Evolutionary conservation across 2,888 invertebrate species (phyloP).

Genomic region (Ichneumon xanthorius): DNA sequence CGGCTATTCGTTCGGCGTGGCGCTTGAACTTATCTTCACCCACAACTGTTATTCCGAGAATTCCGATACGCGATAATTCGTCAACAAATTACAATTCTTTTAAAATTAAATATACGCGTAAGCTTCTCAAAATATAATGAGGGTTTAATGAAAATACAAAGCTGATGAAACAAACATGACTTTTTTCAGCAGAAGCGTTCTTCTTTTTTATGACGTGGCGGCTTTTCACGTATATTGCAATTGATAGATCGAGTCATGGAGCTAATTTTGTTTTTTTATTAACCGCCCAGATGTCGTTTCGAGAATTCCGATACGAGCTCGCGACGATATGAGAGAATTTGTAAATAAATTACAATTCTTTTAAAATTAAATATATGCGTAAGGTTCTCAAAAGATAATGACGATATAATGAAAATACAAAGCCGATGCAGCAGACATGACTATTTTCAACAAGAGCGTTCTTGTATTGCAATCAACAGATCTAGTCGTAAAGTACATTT

Average conservation of each 20-base stretch:
- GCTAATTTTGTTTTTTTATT: no score
- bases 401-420: background rate
- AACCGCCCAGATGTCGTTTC: no score
- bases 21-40: background rate
- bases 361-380: background rate
- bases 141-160: background rate
- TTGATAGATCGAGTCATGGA: background rate
- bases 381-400: background rate
- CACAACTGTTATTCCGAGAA: background rate
- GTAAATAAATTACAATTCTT: no score
- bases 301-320: background rate
- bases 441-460: background rate
- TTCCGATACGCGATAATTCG: background rate
- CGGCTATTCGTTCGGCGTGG: background rate
- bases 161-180: no score
- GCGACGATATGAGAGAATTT: no score
- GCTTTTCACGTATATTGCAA: background rate
- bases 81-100: slow-evolving; percentile 17
- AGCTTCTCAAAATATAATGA: slow-evolving; percentile 6
- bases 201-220: background rate
- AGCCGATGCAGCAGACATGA: no score
- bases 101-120: background rate
- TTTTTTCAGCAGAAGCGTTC: background rate
- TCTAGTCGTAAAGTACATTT: no score
- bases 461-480: background rate